phyloP scores from a whole-genome alignment of 2,888 invertebrate genomes.

The Myopa tessellatipennis region DNA sequence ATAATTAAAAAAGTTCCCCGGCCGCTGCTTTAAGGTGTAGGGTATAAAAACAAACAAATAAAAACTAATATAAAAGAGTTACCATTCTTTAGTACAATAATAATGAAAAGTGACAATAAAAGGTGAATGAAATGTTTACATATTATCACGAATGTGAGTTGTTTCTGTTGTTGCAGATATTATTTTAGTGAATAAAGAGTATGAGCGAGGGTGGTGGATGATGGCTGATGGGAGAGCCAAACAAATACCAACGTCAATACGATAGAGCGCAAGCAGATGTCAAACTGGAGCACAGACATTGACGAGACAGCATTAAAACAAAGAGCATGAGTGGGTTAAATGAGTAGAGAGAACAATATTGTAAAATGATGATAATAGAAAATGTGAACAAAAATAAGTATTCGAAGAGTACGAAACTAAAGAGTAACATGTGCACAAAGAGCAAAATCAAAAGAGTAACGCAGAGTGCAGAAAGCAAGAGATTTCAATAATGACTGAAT shows the following conservation, averaged over 20 bases:
- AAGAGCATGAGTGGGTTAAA: slow-evolving; percentile 10
- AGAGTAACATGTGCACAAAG: too few species aligned
- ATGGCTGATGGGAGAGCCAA: neutral
- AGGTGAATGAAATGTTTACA: slow-evolving; percentile 26
- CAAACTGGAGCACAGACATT: slow-evolving; percentile 29
- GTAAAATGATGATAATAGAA: neutral
- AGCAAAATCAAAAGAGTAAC: neutral
- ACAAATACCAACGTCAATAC: too few species aligned
- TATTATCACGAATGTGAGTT: neutral
- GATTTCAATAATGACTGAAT: neutral
- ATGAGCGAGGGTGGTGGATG: neutral
- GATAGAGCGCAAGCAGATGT: neutral
- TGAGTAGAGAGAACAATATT: neutral
- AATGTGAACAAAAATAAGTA: neutral
- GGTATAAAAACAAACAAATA: neutral
- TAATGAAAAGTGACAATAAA: neutral
- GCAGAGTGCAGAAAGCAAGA: slow-evolving; percentile 16
- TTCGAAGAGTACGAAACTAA: too few species aligned
- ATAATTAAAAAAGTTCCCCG: too few species aligned
- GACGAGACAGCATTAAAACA: slow-evolving; percentile 32
- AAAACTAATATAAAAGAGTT: neutral
- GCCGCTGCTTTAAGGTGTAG: too few species aligned
- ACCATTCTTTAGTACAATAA: too few species aligned
- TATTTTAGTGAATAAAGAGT: slow-evolving; percentile 13
- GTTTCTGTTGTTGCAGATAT: neutral